Percentiles rank a stretch among this genome's conserved stretches.
Conservation (phyloP, 2,797 vertebrate genomes). For the Scarus forsteni region DNA sequence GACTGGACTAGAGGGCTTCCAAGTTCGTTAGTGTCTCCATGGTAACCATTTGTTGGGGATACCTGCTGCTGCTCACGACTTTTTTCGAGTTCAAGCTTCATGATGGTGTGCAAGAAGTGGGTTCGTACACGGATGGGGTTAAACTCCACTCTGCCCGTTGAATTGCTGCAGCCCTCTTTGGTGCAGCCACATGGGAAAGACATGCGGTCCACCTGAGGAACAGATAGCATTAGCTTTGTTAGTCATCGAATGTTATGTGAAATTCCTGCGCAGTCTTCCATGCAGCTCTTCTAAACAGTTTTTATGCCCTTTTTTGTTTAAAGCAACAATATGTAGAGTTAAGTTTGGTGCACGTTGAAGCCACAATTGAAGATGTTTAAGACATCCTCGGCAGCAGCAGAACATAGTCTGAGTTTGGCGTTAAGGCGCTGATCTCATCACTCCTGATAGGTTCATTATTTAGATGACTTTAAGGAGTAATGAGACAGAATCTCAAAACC, state of each 20-base stretch:
- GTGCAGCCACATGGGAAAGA: conserved; percentile 98
- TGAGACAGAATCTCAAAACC: no score
- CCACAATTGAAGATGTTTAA: no score
- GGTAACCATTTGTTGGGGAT: conserved; percentile 88
- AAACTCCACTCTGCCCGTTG: conserved; percentile 97
- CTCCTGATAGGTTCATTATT: no score
- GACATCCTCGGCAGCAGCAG: no score
- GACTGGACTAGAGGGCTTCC: conserved; percentile 86
- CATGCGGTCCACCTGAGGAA: conserved; percentile 97
- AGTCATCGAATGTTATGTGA: no score
- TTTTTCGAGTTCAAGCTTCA: conserved; percentile 99
- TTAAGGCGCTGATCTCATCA: no score
- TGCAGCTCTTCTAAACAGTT: conserved; percentile 10
- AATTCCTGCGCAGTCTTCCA: neutral
- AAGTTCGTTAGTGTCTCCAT: conserved; percentile 80
- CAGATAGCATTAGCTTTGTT: conserved; percentile 38
- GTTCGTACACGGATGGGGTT: conserved; percentile 99
- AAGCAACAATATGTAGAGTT: no score
- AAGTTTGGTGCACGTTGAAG: no score
- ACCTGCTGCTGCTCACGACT: conserved; percentile 91
- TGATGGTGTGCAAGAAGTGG: conserved; percentile 99
- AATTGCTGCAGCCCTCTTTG: conserved; percentile 98
- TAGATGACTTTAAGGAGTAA: no score
- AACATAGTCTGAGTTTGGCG: no score
- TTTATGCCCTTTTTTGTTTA: conserved; percentile 1